phyloP scores from a whole-genome alignment of 2,888 invertebrate genomes.

The Cheilosia scutellata region DNA sequence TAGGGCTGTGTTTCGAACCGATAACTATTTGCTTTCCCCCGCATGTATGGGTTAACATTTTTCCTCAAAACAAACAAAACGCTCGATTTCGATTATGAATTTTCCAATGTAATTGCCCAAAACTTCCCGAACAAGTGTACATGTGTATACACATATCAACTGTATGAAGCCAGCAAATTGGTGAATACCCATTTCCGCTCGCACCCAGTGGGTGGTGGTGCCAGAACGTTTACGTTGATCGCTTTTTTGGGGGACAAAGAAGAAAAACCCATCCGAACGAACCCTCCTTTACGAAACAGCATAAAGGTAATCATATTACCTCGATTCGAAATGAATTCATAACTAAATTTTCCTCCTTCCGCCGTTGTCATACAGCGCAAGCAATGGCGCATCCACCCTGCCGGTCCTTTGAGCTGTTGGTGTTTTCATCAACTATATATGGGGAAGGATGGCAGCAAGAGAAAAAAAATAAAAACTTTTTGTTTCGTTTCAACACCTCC shows the following conservation, averaged over 20 bases:
- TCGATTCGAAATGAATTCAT: slow-evolving; percentile 84
- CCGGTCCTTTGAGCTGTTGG: slow-evolving; percentile 37
- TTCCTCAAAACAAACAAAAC: slow-evolving; percentile 63
- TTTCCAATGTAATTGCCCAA: slow-evolving; percentile 71
- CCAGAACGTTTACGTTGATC: slow-evolving; percentile 73
- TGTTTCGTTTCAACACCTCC: slow-evolving; percentile 80
- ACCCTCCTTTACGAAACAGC: slow-evolving; percentile 80
- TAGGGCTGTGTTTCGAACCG: not conserved
- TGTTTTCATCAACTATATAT: slow-evolving; percentile 32
- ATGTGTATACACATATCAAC: slow-evolving; percentile 19
- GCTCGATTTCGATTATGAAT: slow-evolving; percentile 72
- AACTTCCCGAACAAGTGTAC: slow-evolving; percentile 45
- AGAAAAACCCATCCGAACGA: slow-evolving; percentile 56
- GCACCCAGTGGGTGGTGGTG: slow-evolving; percentile 32
- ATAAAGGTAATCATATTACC: slow-evolving; percentile 84
- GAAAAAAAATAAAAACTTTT: slow-evolving; percentile 57
- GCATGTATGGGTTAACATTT: slow-evolving; percentile 14
- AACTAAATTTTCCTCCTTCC: slow-evolving; percentile 82
- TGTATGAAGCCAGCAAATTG: slow-evolving; percentile 28
- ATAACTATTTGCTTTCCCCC: slow-evolving; percentile 37
- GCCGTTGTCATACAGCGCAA: slow-evolving; percentile 20
- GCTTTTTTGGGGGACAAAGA: slow-evolving; percentile 51
- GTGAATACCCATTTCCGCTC: slow-evolving; percentile 66
- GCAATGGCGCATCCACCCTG: slow-evolving; percentile 21
- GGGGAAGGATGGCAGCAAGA: slow-evolving; percentile 9